Evolutionary conservation across 2,797 vertebrate genomes (phyloP).

Genomic region (Chelon auratus): DNA sequence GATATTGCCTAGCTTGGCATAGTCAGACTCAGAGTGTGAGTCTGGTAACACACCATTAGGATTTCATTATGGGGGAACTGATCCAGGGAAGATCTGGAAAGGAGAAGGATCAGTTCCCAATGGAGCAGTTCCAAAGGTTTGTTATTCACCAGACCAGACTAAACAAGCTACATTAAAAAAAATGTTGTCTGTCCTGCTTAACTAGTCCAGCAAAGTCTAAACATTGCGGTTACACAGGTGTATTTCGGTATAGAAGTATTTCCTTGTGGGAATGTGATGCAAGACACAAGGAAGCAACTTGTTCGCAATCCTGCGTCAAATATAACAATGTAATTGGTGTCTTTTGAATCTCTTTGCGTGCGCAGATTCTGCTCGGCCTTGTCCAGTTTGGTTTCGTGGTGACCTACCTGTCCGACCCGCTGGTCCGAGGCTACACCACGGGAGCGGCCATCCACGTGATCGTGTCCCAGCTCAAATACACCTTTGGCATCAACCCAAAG

Average conservation of each 20-base stretch:
- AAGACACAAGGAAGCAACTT: not conserved
- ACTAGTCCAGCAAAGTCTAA: no score
- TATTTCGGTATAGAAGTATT: not conserved
- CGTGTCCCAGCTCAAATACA: conserved; percentile 93
- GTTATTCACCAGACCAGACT: no score
- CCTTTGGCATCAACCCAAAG: conserved; percentile 84
- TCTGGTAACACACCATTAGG: no score
- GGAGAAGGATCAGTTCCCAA: no score
- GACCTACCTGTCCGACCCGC: conserved; percentile 94
- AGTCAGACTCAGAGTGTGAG: no score
- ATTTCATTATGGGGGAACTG: no score
- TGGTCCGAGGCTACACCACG: conserved; percentile 93
- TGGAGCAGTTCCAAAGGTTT: no score
- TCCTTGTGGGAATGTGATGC: not conserved
- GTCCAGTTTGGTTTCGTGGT: conserved; percentile 94
- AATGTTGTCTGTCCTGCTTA: no score
- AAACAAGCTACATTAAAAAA: no score
- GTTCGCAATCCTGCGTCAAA: not conserved
- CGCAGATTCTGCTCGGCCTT: conserved; percentile 85
- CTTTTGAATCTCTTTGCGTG: not conserved
- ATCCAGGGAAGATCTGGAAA: no score
- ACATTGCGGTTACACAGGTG: no score
- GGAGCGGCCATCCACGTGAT: conserved; percentile 91
- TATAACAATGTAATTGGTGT: not conserved
- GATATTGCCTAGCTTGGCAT: no score